These are phyloP conservation scores for Antechinus stuartii DNA, from an alignment of 2,113 vertebrate species.

Conservation along the genomic window DNA sequence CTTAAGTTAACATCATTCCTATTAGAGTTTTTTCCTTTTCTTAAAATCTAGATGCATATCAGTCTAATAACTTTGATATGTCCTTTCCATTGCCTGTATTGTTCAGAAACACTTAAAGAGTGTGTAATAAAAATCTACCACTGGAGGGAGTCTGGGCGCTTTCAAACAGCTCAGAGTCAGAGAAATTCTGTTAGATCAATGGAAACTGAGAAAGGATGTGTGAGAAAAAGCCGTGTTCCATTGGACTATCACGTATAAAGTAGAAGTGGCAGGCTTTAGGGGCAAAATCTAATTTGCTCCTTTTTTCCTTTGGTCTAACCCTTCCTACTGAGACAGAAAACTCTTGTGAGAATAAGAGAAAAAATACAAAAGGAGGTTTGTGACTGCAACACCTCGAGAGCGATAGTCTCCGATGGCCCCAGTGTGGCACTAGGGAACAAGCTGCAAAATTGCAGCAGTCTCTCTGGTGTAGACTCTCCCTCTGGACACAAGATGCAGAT, in stretches of 20 bases:
- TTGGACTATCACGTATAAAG: conserved; percentile 41
- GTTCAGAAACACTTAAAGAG: conserved; percentile 5
- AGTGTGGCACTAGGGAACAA: background rate
- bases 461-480: background rate
- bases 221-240: conserved; percentile 36
- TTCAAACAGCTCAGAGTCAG: conserved; percentile 71
- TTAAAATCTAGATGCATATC: background rate
- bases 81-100: background rate
- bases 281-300: conserved; percentile 1
- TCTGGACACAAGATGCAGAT: background rate
- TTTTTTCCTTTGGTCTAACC: background rate
- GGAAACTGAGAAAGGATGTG: background rate
- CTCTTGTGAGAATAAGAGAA: conserved; percentile 18
- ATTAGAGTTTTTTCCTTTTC: background rate
- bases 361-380: background rate
- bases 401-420: background rate
- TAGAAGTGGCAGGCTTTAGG: conserved; percentile 23
- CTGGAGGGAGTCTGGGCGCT: conserved; percentile 90
- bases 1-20: background rate
- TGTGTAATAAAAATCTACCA: conserved; percentile 78
- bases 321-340: background rate
- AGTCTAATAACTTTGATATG: background rate
- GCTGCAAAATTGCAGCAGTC: background rate
- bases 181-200: conserved; percentile 10
- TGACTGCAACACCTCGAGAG: background rate